These are phyloP conservation scores for Ischnura elegans DNA, from an alignment of 2,888 invertebrate species.

Conservation along the genomic window DNA sequence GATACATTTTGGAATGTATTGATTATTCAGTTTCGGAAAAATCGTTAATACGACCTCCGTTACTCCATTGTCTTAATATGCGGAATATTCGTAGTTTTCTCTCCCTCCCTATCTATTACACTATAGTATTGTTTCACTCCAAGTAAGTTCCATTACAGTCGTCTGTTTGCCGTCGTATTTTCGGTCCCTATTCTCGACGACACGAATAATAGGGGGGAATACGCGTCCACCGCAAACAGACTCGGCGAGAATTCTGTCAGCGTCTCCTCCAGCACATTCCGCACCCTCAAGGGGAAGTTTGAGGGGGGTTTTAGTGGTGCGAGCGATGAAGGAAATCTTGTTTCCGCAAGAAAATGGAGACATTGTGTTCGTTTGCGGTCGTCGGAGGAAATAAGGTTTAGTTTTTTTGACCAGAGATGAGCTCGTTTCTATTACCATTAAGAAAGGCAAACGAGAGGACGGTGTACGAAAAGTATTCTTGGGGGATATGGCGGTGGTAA, in stretches of 20 bases:
- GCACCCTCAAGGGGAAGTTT: neutral
- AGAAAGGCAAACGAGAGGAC: constrained; percentile 5
- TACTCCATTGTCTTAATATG: too few relatives aligned
- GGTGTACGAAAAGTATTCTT: constrained; percentile 3
- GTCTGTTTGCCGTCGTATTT: too few relatives aligned
- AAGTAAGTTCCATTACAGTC: too few relatives aligned
- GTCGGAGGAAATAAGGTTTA: constrained; percentile 28
- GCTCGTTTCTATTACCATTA: constrained; percentile 63
- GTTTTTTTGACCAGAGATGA: constrained; percentile 31
- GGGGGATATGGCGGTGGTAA: neutral
- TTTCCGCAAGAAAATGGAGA: constrained; percentile 54
- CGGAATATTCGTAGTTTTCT: too few relatives aligned
- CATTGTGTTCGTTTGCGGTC: constrained; percentile 35
- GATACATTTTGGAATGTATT: too few relatives aligned
- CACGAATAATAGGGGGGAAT: too few relatives aligned
- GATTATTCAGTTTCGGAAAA: too few relatives aligned
- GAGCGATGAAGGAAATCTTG: constrained; percentile 9
- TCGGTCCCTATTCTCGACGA: neutral
- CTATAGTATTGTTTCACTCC: too few relatives aligned
- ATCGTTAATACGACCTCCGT: too few relatives aligned
- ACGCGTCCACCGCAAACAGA: neutral
- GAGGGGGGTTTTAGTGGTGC: neutral
- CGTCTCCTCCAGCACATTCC: neutral
- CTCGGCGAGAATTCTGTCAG: neutral
- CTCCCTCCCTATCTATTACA: too few relatives aligned